phyloP scores from a whole-genome alignment of 2,113 vertebrate species.

The cattle (Bos taurus) region ARS-UCD2.0 NC_037331.1:53960001-53960500 shows the following conservation, averaged over 20 bases:
- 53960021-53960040: not conserved
- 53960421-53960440: not conserved
- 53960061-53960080: not conserved
- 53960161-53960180: not conserved
- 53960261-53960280: not conserved
- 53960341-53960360: no score
- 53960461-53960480: not conserved
- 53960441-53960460: not conserved
- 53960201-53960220: not conserved
- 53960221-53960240: not conserved
- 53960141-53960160: not conserved
- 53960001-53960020: not conserved
- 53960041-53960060: not conserved
- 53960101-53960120: not conserved
- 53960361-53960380: no score
- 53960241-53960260: not conserved
- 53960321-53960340: not conserved
- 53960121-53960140: not conserved
- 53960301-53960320: not conserved
- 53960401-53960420: not conserved
- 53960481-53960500: not conserved
- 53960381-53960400: no score
- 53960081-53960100: not conserved
- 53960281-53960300: not conserved
- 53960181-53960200: not conserved